Conservation (phyloP, 1,140 invertebrate species). For the Rhopalosiphum maidis region DNA sequence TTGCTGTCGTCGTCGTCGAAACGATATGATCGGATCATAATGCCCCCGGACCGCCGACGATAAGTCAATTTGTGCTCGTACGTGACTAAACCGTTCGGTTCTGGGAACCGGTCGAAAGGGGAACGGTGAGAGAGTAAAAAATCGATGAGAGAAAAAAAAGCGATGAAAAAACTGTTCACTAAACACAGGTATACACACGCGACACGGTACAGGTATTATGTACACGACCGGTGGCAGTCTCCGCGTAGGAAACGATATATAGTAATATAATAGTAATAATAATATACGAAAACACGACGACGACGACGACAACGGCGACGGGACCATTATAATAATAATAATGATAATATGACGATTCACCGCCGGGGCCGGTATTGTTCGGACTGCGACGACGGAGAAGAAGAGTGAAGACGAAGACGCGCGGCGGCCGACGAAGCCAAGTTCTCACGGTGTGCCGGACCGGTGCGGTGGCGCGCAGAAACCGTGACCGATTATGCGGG, state of each 20-base stretch:
- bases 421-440: not conserved
- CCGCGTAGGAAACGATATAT: conserved; percentile 27
- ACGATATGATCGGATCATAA: not conserved
- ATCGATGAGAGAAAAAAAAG: not conserved
- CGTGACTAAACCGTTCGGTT: conserved; percentile 55
- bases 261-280: conserved; percentile 36
- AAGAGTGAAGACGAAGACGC: not conserved
- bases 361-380: conserved; percentile 54
- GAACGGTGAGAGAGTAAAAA: not conserved
- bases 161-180: not conserved
- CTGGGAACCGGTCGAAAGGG: conserved; percentile 32
- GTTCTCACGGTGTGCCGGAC: conserved; percentile 45
- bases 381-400: not conserved
- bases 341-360: conserved; percentile 46
- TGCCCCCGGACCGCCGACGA: not conserved
- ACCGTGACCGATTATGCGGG: conserved; percentile 54
- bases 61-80: conserved; percentile 48
- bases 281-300: conserved; percentile 23
- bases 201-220: not conserved
- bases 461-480: conserved; percentile 43
- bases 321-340: not conserved
- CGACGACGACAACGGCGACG: not conserved
- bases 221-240: not conserved
- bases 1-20: conserved; percentile 18
- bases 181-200: not conserved